Evolutionary conservation across 2,888 invertebrate species (phyloP), one percentile per base, ranked within the genome.

Genomic region (Heliconius ethilla): DNA sequence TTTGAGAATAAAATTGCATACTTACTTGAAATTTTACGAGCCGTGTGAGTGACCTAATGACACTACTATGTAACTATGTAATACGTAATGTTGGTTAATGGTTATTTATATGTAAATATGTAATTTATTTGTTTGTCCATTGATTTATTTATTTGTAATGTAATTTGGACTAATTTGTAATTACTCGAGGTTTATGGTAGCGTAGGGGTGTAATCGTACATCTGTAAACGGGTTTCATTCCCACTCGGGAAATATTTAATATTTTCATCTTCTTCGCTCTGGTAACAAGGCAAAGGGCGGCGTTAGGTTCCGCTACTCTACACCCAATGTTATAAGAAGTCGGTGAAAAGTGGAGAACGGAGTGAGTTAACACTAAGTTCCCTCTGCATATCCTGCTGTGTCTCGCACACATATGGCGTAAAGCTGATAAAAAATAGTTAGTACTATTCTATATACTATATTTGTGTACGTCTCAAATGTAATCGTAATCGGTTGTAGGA

Each of bases 41-140:
- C 59, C 55, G 75, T 63, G 40, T 63, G 45, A 76, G 62, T 76
- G 76, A 76, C 76, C 76, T 63, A 76, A 59, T 72, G 72, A 72
- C 72, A 72, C 59, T 59, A n/a, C 72, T 59, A 72, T 72, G 72
- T 59, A 72, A 72, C 25, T 25, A 33, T 33, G 33, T 7, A 37
- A n/a, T 10, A 72, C 10, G 55, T 59, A 37, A 37, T 72, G 3
- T 25, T 72, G 55, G 59, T 33, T 59, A 59, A 33, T 33, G 7
- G n/a, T 6, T 55, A 29, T 40, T 3, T 27, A 27, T 45, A 70
- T 27, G 27, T 45, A 45, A 7, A 69, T 25, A 22, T 69, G 18
- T 40, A 40, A 4, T 33, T 22, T 37, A 0, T 29, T 11, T 25
- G 3, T 25, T 22, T n/a, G n/a, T n/a, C 6, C 13, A 2, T 13